Conservation (phyloP, 2,888 invertebrate species). For the Limnephilus rhombicus region DNA sequence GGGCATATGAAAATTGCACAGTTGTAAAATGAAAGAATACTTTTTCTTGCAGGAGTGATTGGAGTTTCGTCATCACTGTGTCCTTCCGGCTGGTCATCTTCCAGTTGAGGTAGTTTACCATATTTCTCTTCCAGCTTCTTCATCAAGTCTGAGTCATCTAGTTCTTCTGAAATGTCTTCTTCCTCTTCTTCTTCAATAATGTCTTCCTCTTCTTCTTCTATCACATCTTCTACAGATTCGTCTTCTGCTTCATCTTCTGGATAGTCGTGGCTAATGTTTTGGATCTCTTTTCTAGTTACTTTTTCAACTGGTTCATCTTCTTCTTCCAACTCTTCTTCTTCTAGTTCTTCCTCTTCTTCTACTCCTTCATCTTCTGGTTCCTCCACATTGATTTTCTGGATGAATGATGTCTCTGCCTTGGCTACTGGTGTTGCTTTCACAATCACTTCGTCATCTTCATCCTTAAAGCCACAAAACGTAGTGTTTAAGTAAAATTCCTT, state of each 20-base stretch:
- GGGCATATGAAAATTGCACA: slow-evolving; percentile 57
- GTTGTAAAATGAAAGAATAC: slow-evolving; percentile 57
- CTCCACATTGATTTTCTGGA: slow-evolving; percentile 60
- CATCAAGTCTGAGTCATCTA: slow-evolving; percentile 84
- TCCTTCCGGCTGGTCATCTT: slow-evolving; percentile 71
- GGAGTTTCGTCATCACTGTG: slow-evolving; percentile 74
- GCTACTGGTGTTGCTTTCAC: slow-evolving; percentile 65
- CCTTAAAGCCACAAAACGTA: slow-evolving; percentile 54
- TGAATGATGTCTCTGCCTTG: slow-evolving; percentile 60
- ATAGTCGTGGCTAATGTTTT: slow-evolving; percentile 44
- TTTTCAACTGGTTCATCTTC: slow-evolving; percentile 75
- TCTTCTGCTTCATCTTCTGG: slow-evolving; percentile 48
- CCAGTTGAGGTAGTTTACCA: slow-evolving; percentile 80
- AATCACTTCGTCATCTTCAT: slow-evolving; percentile 68
- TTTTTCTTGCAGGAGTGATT: slow-evolving; percentile 68
- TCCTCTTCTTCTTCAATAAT: slow-evolving; percentile 73
- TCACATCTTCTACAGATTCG: slow-evolving; percentile 67
- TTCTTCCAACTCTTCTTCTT: slow-evolving; percentile 67
- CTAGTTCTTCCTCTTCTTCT: slow-evolving; percentile 69
- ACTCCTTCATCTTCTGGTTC: slow-evolving; percentile 68
- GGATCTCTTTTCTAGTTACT: slow-evolving; percentile 71
- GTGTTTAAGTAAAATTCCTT: neutral
- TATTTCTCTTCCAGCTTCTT: slow-evolving; percentile 86
- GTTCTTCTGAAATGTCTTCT: slow-evolving; percentile 80
- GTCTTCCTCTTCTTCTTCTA: slow-evolving; percentile 71